These are phyloP conservation scores for Drosophila mulleri DNA, from an alignment of 2,888 invertebrate species.

Conservation along the genomic window DNA sequence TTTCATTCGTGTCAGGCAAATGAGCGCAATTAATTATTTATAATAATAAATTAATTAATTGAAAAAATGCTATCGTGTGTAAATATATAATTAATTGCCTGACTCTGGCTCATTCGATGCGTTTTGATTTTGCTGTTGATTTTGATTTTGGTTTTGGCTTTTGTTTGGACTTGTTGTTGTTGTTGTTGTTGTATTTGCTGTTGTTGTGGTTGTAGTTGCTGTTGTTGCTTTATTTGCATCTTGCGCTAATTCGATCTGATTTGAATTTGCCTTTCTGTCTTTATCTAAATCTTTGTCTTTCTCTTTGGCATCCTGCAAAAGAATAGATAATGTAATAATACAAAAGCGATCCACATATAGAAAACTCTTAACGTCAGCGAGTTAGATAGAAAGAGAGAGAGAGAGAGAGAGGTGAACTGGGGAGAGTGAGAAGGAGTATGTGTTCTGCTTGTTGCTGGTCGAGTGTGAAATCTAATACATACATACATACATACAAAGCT, in stretches of 20 bases:
- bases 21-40: background rate
- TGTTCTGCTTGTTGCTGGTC: background rate
- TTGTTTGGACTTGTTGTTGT: slow-evolving; percentile 48
- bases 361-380: background rate
- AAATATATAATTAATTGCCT: slow-evolving; percentile 3
- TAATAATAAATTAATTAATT: slow-evolving; percentile 11
- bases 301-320: slow-evolving; percentile 85
- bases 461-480: background rate
- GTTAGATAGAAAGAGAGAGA: background rate
- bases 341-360: slow-evolving; percentile 59
- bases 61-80: background rate
- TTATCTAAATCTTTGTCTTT: slow-evolving; percentile 83
- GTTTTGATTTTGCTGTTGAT: slow-evolving; percentile 14
- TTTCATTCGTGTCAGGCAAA: background rate
- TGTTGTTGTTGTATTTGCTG: slow-evolving; percentile 53
- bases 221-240: slow-evolving; percentile 69
- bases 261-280: slow-evolving; percentile 76
- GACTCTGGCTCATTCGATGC: slow-evolving; percentile 27
- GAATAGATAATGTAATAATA: slow-evolving; percentile 57
- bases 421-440: background rate
- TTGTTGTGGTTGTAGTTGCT: slow-evolving; percentile 46
- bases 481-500: background rate
- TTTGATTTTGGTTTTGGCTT: slow-evolving; percentile 28
- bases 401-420: background rate
- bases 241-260: slow-evolving; percentile 78